Evolutionary conservation across 2,888 invertebrate genomes (phyloP).

Genomic region (Dorcus parallelipipedus): DNA sequence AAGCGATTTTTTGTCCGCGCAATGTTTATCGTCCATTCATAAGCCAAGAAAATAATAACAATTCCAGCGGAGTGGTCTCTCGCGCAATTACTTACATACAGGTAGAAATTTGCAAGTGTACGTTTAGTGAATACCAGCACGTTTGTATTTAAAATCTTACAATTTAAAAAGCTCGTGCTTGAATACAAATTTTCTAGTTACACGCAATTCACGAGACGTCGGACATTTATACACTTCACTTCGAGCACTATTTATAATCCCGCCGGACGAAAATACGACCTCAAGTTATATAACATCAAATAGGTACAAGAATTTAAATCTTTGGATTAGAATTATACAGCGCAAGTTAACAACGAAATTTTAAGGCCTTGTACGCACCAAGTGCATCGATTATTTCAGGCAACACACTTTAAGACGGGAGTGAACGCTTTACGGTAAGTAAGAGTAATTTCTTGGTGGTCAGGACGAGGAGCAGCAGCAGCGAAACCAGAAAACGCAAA

Average conservation of each 20-base stretch:
- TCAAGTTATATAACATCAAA: no score
- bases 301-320: no score
- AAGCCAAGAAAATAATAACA: no score
- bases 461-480: conserved; percentile 8
- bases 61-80: no score
- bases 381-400: conserved; percentile 7
- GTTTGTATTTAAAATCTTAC: conserved; percentile 1
- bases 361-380: conserved; percentile 2
- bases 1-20: no score
- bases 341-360: no score
- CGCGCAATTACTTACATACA: no score
- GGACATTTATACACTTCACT: conserved; percentile 2
- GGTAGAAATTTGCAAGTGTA: background rate
- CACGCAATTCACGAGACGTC: background rate
- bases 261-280: background rate
- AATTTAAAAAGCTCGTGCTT: background rate
- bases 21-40: no score
- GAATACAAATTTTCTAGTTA: conserved; percentile 2
- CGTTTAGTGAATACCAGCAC: background rate
- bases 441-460: conserved; percentile 12
- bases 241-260: background rate
- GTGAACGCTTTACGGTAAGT: conserved; percentile 9
- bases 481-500: conserved; percentile 1
- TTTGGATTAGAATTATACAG: no score
- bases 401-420: conserved; percentile 10